Conservation (phyloP, 2,113 vertebrate genomes). For the Hydrochoerus hydrochaeris region DNA sequence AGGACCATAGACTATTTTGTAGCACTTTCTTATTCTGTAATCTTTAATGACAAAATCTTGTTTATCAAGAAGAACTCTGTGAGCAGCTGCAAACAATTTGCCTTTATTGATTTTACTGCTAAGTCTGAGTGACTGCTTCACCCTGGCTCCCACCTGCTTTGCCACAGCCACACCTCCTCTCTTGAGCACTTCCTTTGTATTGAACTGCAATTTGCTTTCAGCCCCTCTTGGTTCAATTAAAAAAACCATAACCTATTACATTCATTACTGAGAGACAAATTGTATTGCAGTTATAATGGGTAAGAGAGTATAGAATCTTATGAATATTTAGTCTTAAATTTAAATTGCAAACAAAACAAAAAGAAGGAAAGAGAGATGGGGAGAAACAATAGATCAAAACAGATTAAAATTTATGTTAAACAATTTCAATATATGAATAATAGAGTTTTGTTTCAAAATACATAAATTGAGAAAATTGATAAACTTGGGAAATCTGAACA, state of each 20-base stretch:
- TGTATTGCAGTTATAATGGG: not conserved
- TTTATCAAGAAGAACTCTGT: conserved; percentile 74
- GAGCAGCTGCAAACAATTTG: conserved; percentile 79
- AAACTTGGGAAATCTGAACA: not conserved
- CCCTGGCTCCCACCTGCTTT: not conserved
- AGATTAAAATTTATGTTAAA: not conserved
- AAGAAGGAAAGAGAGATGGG: not conserved
- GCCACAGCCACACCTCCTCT: not conserved
- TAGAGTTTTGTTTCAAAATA: not conserved
- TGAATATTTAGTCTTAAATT: not conserved
- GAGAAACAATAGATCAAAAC: not conserved
- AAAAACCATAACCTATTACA: not conserved
- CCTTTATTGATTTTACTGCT: conserved; percentile 80
- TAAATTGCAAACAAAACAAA: not conserved
- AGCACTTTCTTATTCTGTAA: conserved; percentile 70
- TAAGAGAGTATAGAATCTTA: not conserved
- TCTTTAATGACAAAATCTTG: conserved; percentile 77
- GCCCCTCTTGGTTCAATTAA: not conserved
- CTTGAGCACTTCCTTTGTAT: not conserved
- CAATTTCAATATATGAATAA: not conserved
- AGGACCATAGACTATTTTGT: conserved; percentile 57
- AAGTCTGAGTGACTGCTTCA: conserved; percentile 68
- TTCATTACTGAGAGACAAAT: not conserved
- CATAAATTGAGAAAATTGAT: not conserved
- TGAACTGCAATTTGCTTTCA: not conserved